Evolutionary conservation across 2,888 invertebrate genomes (phyloP).

Genomic region (Phalera bucephala): DNA sequence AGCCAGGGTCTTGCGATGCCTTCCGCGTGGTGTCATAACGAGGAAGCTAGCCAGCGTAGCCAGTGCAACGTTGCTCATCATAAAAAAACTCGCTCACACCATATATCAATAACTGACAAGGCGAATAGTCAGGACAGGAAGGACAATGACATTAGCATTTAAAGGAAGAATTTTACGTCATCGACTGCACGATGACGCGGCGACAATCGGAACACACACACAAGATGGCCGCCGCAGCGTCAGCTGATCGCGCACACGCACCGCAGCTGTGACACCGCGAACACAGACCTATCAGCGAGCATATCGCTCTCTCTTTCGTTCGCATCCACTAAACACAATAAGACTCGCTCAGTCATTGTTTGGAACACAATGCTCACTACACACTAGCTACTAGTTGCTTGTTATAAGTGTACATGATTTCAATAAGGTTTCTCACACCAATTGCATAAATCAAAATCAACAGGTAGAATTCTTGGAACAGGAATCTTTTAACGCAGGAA

Average conservation of each 20-base stretch:
- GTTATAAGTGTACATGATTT: constrained; percentile 20
- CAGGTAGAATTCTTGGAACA: constrained; percentile 10
- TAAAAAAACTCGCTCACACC: constrained; percentile 18
- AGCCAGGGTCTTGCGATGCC: constrained; percentile 64
- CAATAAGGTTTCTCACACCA: constrained; percentile 21
- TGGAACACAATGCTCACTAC: constrained; percentile 54
- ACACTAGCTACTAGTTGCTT: constrained; percentile 32
- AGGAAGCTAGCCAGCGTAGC: constrained; percentile 51
- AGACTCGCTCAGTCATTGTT: constrained; percentile 59
- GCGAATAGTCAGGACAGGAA: constrained; percentile 45
- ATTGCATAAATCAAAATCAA: constrained; percentile 12
- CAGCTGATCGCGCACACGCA: constrained; percentile 80
- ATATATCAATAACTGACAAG: constrained; percentile 43
- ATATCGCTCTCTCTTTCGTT: constrained; percentile 69
- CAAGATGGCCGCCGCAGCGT: constrained; percentile 78
- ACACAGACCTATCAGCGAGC: constrained; percentile 33
- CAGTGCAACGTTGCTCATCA: constrained; percentile 27
- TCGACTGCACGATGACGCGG: constrained; percentile 70
- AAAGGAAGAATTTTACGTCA: constrained; percentile 69
- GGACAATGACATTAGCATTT: constrained; percentile 75
- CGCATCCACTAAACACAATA: constrained; percentile 55
- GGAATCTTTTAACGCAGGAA: constrained; percentile 6
- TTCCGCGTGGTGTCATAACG: constrained; percentile 63
- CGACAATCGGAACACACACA: constrained; percentile 65
- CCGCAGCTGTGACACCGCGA: constrained; percentile 59